phyloP scores from a whole-genome alignment of 2,888 invertebrate species.

The Habrosyne pyritoides region DNA sequence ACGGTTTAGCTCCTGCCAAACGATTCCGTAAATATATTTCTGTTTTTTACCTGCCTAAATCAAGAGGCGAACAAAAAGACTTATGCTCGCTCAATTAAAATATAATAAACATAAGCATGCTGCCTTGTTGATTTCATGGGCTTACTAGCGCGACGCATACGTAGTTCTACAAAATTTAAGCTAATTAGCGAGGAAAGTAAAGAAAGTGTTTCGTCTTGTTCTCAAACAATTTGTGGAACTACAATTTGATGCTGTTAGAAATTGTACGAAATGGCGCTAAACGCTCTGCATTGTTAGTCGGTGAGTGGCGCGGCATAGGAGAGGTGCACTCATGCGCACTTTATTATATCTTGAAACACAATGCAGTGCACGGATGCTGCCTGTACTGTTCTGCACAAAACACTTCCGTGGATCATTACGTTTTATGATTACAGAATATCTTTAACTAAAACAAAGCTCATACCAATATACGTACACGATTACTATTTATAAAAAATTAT shows the following conservation, averaged over 20 bases:
- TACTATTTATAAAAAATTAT: no score
- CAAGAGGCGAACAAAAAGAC: neutral
- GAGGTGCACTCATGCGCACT: conserved; percentile 57
- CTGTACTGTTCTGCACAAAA: conserved; percentile 33
- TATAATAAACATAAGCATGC: neutral
- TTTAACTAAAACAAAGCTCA: neutral
- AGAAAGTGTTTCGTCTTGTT: conserved; percentile 43
- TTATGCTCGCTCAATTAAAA: neutral
- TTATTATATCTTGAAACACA: conserved; percentile 59
- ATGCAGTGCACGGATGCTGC: conserved; percentile 43
- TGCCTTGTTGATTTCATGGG: neutral
- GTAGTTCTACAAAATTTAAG: conserved; percentile 16
- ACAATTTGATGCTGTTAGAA: conserved; percentile 19
- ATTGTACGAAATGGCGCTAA: conserved; percentile 39
- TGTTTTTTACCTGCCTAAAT: neutral
- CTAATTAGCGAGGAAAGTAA: conserved; percentile 46
- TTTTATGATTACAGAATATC: neutral
- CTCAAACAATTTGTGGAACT: conserved; percentile 22
- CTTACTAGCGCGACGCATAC: neutral
- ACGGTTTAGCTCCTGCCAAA: conserved; percentile 1
- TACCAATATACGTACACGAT: no score
- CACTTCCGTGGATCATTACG: conserved; percentile 12
- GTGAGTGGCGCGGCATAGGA: conserved; percentile 33
- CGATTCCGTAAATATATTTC: neutral
- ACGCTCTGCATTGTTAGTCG: conserved; percentile 43